Evolutionary conservation across 2,888 invertebrate species (phyloP), one percentile per base, ranked within the genome.

Genomic region (Dryocosmus kuriphilus): DNA sequence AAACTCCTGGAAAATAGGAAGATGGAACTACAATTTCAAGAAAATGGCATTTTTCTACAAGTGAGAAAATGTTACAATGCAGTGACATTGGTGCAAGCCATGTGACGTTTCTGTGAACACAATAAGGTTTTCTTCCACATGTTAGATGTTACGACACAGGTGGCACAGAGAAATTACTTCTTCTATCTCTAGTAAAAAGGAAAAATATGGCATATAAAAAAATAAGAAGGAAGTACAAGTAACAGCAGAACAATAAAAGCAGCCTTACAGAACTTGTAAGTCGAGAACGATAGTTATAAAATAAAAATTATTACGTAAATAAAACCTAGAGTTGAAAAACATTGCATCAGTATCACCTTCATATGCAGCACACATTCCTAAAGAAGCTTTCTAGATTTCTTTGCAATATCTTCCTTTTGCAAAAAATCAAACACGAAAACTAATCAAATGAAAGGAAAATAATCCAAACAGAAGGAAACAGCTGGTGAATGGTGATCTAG

Each of bases 91-190:
- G 46, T 51, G 51, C 51, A 71, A 71, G 51, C 71, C 71, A 71
- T 71, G 30, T 51, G 71, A 71, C 71, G 71, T 71, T 71, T n/a
- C 71, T 71, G 30, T 19, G 71, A 71, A 71, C 71, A 71, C 51
- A 71, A 67, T 67, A 71, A 71, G 71, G 71, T 71, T 71, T 51
- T 51, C 71, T 71, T 71, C 71, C 71, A 71, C 51, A 71, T 71
- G 71, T 46, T 46, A 46, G 46, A 46, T 41, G 41, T 71, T 71
- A 71, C 51, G 71, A 55, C 71, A 71, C 71, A 71, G 51, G 71
- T 71, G 71, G 51, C n/a, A 71, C 71, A 71, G 30, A 51, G 71
- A 71, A 71, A 71, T 71, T 71, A 32, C 71, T 71, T 71, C 22
- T 51, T 71, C n/a, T 51, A 71, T 71, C 30, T 71, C 51, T 71